Percentiles rank a stretch among this genome's conserved stretches.
These are phyloP conservation scores for Ochropacha duplaris DNA, from an alignment of 2,888 invertebrate genomes.

Conservation along the genomic window DNA sequence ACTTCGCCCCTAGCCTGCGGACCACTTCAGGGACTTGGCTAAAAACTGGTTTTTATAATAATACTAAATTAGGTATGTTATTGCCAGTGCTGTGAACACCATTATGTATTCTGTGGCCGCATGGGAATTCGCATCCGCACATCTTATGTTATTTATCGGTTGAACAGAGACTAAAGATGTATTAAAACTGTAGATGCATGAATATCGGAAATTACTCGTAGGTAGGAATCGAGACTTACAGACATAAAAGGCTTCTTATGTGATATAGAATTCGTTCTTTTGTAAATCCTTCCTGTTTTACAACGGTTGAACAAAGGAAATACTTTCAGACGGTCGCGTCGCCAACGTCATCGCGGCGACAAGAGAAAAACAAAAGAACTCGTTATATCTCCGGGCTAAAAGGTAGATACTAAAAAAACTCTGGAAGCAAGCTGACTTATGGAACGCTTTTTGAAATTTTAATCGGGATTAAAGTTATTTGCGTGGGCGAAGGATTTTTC, in stretches of 20 bases:
- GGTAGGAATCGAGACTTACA: background rate
- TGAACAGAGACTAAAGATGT: background rate
- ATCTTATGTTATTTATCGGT: background rate
- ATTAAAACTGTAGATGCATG: too few species aligned
- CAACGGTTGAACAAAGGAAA: background rate
- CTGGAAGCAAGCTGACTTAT: background rate
- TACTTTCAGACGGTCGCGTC: background rate
- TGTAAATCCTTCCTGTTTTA: too few species aligned
- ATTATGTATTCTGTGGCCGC: background rate
- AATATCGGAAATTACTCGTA: too few species aligned
- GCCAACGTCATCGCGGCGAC: background rate
- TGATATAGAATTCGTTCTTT: background rate
- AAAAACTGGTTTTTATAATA: background rate
- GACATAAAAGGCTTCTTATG: too few species aligned
- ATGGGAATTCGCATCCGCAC: background rate
- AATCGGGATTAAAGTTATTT: background rate
- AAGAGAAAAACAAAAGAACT: background rate
- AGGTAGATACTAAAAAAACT: background rate
- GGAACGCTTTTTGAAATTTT: background rate
- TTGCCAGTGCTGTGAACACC: background rate
- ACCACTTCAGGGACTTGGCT: background rate
- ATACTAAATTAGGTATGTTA: constrained; percentile 1
- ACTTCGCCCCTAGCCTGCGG: constrained; percentile 7
- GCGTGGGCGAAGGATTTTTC: background rate
- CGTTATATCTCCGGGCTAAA: background rate